Base-by-base conservation (phyloP, 2,888 invertebrate species). In the Meloe dianella region DNA sequence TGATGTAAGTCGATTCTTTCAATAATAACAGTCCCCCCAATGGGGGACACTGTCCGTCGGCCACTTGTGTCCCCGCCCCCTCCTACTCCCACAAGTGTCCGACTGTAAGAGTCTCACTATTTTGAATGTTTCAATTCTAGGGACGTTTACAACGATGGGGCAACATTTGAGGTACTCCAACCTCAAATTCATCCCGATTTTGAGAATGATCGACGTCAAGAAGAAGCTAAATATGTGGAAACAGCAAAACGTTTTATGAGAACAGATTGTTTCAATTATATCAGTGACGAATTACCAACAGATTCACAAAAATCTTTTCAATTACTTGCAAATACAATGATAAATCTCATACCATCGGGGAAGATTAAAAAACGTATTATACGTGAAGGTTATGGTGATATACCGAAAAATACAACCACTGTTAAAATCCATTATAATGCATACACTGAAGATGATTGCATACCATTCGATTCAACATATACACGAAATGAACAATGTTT, bases 381-480 rank as follows among this genome's bases (percentile, higher is more conserved):
- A 29, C 85, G 86, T 61, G 81, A 86, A 70, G 93, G 94, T 47
- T 79, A 81, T 64, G 93, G 92, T 0, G 77, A 84, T 7, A 78
- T 84, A 38, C 83, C 92, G 0, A 85, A 88, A 29, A 82, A 84
- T 6, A 85, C 86, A 59, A 85, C 88, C 24, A 85, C 89, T 41
- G 89, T 91, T 0, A 86, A 85, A 30, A 82, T 93, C n/a, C 87
- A 90, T 69, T 93, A 91, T 80, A 88, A 91, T 74, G 91, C 89
- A 1, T 92, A 89, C 77, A 85, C 90, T 74, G 93, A 95, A 82
- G 87, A 88, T 75, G 85, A 86, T 56, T 86, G 87, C 64, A 89
- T 90, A 70, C 93, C 95, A 0, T 94, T 91, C 84, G 94, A 93
- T 84, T 88, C 90, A 0, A 88, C 88, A 8, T 86, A 87, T 69